Evolutionary conservation across 1,140 invertebrate genomes (phyloP).

Genomic region (Plodia interpunctella): DNA sequence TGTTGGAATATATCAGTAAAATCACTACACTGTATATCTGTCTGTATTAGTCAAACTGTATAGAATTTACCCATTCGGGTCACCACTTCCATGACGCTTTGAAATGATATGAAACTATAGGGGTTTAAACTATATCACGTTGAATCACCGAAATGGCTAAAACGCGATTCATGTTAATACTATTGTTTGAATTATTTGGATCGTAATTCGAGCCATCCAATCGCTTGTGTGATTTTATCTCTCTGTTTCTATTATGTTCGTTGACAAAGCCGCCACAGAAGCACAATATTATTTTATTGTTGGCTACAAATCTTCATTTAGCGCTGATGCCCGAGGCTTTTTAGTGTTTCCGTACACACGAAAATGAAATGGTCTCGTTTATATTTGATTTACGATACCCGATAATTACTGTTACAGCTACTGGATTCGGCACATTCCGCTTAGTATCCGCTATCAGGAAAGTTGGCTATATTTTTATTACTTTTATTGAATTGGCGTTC

Average conservation of each 20-base stretch:
- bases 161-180: slow-evolving; percentile 3
- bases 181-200: slow-evolving; percentile 11
- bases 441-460: slow-evolving; percentile 14
- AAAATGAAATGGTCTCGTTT: slow-evolving; percentile 38
- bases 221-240: slow-evolving; percentile 15
- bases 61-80: no score
- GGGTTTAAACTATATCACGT: background rate
- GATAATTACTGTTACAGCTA: slow-evolving; percentile 32
- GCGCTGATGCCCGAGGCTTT: slow-evolving; percentile 32
- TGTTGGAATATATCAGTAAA: no score
- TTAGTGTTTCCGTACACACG: slow-evolving; percentile 33
- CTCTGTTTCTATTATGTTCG: slow-evolving; percentile 14
- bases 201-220: slow-evolving; percentile 5
- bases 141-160: slow-evolving; percentile 4
- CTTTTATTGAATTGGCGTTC: background rate
- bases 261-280: slow-evolving; percentile 12
- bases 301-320: slow-evolving; percentile 60
- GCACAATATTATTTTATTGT: slow-evolving; percentile 58
- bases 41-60: no score
- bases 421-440: slow-evolving; percentile 23
- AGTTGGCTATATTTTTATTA: slow-evolving; percentile 8
- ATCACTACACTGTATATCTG: no score
- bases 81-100: background rate
- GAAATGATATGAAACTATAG: background rate
- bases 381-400: slow-evolving; percentile 39